These are phyloP conservation scores for Phrynocephalus guinanensis DNA, from an alignment of 2,797 vertebrate species.

Conservation along the genomic window DNA sequence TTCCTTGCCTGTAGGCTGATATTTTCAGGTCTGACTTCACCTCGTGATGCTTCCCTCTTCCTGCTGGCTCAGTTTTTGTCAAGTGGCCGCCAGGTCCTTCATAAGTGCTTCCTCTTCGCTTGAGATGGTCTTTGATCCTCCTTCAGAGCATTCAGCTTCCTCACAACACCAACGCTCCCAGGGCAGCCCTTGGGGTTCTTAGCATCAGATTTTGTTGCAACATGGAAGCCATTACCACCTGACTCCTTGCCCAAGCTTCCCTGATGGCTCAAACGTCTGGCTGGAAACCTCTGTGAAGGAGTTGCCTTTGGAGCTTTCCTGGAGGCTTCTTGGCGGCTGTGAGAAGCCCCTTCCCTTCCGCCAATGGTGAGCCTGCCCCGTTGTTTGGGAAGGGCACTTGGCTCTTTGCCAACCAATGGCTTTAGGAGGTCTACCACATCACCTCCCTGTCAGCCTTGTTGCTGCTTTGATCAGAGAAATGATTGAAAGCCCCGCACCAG, in stretches of 20 bases:
- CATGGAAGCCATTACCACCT: neutral
- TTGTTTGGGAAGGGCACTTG: neutral
- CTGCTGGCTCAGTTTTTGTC: no score
- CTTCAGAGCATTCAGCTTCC: neutral
- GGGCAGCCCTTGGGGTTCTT: neutral
- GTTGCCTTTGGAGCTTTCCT: neutral
- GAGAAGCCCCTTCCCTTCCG: neutral
- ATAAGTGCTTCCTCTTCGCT: neutral
- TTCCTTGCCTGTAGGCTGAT: no score
- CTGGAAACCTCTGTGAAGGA: neutral
- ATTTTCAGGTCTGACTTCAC: no score
- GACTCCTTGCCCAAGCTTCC: neutral
- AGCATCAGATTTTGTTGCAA: neutral
- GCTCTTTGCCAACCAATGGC: neutral
- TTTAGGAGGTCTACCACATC: neutral
- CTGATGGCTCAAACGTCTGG: no score
- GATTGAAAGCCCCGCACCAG: conserved; percentile 34
- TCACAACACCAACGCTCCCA: neutral
- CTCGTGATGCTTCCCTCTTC: no score
- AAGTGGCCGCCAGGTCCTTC: no score
- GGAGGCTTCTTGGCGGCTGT: neutral
- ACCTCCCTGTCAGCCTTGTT: neutral
- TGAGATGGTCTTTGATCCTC: neutral
- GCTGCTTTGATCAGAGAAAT: conserved; percentile 3
- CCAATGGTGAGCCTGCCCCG: neutral